Base-by-base conservation (phyloP, 2,888 invertebrate genomes). In the Apotomis turbidana region DNA sequence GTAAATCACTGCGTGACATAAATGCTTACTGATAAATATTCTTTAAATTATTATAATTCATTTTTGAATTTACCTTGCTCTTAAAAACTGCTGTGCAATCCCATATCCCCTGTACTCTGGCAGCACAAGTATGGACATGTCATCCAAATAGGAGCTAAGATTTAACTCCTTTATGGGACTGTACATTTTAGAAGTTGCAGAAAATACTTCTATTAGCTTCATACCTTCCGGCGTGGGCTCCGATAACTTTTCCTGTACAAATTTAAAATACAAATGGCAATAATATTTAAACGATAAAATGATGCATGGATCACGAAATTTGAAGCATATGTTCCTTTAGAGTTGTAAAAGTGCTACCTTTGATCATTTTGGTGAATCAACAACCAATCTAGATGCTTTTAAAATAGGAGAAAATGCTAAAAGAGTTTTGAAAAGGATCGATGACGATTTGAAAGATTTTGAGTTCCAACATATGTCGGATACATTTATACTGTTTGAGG, bases 401-500 rank as follows among this genome's bases (percentile, higher is more conserved):
- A 83, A 85, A 8, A 82, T 77, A 57, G 83, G 86, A 2, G 81
- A 83, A 5, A 78, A 73, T 10, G 71, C 74, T 3, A 87, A 83
- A 76, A 78, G 76, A 27, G 79, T 81, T 4, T 67, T 89, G 3
- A 85, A 85, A 73, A 77, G 87, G 10, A 86, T 85, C 0, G 83
- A 86, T 71, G 80, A 74, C 73, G 79, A 73, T 70, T 81, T 81
- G 9, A 78, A 71, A 13, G 83, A 84, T 6, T 91, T 92, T 66
- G 89, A 91, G 68, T 88, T 80, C 78, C 97, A 97, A 82, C 94
- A 94, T 79, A 91, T 97, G 76, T 93, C 94, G 8, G 97, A 98
- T 85, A 86, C 97, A 27, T 91, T 97, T 76, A 76, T 82, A 49
- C 86, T 96, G 51, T 95, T 96, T 76, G 94, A 95, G 52, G 90